A percentile compares a stretch with the other conserved stretches of the same genome.
These are phyloP conservation scores for Euwallacea similis DNA, from an alignment of 1,140 invertebrate genomes.

Conservation along the genomic window DNA sequence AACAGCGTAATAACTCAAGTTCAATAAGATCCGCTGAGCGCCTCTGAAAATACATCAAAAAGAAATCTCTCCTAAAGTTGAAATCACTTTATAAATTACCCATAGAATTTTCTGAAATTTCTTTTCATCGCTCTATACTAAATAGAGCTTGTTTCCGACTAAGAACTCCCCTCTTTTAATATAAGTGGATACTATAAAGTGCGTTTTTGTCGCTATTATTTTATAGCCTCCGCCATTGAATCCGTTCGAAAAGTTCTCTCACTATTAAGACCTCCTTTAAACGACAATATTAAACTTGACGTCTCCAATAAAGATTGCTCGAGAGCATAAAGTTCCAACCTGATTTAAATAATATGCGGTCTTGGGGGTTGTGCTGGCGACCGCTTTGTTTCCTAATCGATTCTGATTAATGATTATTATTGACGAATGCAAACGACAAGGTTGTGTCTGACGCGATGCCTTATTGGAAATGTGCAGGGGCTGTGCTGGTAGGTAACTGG, in stretches of 20 bases:
- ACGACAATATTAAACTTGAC: neutral
- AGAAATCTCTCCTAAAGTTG: constrained; percentile 8
- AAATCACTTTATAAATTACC: constrained; percentile 27
- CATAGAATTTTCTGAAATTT: constrained; percentile 22
- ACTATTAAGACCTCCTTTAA: neutral
- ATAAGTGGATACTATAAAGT: constrained; percentile 1
- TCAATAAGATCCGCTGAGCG: constrained; percentile 16
- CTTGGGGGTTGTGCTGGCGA: too few relatives aligned
- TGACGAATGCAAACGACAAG: neutral
- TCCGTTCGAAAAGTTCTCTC: neutral
- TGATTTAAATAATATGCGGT: too few relatives aligned
- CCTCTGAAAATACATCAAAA: constrained; percentile 29
- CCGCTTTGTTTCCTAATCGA: neutral
- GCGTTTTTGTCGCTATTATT: neutral
- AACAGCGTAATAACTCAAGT: constrained; percentile 23
- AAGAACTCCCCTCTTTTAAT: neutral
- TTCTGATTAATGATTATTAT: constrained; percentile 1
- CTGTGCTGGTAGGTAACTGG: neutral
- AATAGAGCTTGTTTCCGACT: constrained; percentile 18
- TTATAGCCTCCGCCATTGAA: neutral
- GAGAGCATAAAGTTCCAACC: too few relatives aligned
- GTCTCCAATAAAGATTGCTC: neutral
- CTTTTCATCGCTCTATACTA: constrained; percentile 12
- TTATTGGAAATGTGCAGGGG: neutral
- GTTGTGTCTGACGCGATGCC: neutral